Percentiles rank a stretch among this genome's conserved stretches.
Conservation (phyloP, 2,113 vertebrate species). For the Aldabrachelys gigantea region DNA sequence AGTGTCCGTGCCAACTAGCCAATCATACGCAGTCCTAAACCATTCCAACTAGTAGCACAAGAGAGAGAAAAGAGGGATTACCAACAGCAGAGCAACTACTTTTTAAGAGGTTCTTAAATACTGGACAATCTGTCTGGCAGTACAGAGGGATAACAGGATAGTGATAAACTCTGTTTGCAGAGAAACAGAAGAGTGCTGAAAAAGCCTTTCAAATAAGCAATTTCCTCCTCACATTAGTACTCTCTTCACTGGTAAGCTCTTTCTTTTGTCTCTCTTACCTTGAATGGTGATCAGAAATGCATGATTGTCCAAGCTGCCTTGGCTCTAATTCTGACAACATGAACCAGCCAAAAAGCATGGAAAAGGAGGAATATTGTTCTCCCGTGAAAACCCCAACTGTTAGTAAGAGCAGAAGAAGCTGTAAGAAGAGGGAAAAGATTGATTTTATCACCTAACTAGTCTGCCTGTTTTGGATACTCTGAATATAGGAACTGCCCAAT, state of each 20-base stretch:
- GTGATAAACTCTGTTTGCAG: conserved; percentile 50
- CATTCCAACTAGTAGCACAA: neutral
- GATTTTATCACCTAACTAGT: neutral
- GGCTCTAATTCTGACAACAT: conserved; percentile 55
- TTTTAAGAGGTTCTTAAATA: neutral
- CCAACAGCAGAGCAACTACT: neutral
- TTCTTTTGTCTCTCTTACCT: conserved; percentile 72
- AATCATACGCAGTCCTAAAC: rapidly evolving
- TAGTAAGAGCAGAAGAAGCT: conserved; percentile 34
- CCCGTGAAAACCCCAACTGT: conserved; percentile 16
- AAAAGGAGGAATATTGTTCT: neutral
- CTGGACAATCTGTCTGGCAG: conserved; percentile 4
- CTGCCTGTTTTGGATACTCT: neutral
- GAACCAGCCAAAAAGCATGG: conserved; percentile 8
- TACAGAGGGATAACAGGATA: conserved; percentile 42
- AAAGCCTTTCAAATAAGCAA: conserved; percentile 68
- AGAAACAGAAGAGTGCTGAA: conserved; percentile 53
- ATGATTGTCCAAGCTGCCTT: conserved; percentile 62
- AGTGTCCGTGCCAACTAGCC: neutral
- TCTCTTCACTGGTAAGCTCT: conserved; percentile 50
- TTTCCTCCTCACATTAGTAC: conserved; percentile 66
- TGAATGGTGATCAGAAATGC: conserved; percentile 73
- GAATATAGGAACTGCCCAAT: neutral
- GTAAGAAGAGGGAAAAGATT: conserved; percentile 1
- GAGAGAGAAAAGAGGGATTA: neutral